phyloP scores from a whole-genome alignment of 2,797 vertebrate genomes.

The Catamblyrhynchus diadema region DNA sequence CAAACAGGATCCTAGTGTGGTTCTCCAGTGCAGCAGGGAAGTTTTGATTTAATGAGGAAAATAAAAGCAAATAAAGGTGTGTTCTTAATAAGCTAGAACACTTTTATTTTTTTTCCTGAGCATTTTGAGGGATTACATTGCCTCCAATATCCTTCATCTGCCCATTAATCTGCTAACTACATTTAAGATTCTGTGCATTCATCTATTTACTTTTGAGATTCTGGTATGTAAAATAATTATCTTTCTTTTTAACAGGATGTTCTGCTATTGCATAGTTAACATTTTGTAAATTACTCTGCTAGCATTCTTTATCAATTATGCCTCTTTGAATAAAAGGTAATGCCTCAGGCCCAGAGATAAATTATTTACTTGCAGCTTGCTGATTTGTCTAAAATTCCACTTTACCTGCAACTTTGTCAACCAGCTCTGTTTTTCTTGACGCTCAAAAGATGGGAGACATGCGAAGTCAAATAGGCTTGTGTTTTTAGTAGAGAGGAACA shows the following conservation, averaged over 20 bases:
- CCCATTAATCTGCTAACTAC: conserved; percentile 26
- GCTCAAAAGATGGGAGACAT: not conserved
- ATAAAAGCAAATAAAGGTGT: not conserved
- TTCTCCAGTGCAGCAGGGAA: not conserved
- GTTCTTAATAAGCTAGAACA: not conserved
- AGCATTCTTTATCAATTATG: conserved; percentile 50
- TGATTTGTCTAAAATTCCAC: conserved; percentile 39
- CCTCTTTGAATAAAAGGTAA: conserved; percentile 56
- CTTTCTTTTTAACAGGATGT: conserved; percentile 55
- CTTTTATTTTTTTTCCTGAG: not conserved
- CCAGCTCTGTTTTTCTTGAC: conserved; percentile 12
- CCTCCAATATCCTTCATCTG: not conserved
- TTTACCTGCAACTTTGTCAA: conserved; percentile 7
- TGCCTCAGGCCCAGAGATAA: conserved; percentile 39
- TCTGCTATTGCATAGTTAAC: conserved; percentile 36
- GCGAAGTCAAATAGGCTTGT: not conserved
- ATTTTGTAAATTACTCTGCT: conserved; percentile 59
- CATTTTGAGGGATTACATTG: not conserved
- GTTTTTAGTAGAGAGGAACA: not conserved
- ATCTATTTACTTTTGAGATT: conserved; percentile 49
- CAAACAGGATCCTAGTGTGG: not conserved
- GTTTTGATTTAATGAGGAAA: not conserved
- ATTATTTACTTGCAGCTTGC: conserved; percentile 53
- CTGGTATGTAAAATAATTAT: conserved; percentile 57
- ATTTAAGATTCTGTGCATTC: conserved; percentile 33